Evolutionary conservation across 2,888 invertebrate species (phyloP).

Genomic region (Chrysolina americana): DNA sequence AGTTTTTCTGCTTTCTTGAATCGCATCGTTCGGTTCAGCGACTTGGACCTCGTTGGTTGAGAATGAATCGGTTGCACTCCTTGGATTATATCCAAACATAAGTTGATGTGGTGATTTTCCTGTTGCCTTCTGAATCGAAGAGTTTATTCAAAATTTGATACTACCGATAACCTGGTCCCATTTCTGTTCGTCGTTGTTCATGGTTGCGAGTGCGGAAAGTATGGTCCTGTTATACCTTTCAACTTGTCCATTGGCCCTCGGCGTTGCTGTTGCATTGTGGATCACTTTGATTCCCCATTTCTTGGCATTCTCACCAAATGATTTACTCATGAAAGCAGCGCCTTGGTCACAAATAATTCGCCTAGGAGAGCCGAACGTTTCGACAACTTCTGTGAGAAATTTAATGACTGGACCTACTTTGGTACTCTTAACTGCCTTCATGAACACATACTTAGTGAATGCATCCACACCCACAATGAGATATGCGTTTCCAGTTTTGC

Average conservation of each 20-base stretch:
- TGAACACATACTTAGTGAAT: conserved; percentile 60
- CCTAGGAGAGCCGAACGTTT: conserved; percentile 35
- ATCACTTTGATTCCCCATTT: conserved; percentile 46
- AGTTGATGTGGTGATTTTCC: conserved; percentile 44
- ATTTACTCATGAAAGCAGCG: conserved; percentile 42
- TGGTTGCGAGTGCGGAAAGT: conserved; percentile 48
- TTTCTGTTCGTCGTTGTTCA: conserved; percentile 50
- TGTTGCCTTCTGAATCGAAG: conserved; percentile 27
- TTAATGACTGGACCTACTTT: conserved; percentile 30
- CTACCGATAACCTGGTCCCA: conserved; percentile 56
- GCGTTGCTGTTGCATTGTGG: conserved; percentile 46
- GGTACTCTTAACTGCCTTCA: conserved; percentile 47
- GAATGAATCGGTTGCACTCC: not conserved
- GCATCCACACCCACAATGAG: conserved; percentile 56
- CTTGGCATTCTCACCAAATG: conserved; percentile 35
- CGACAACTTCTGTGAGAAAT: conserved; percentile 33
- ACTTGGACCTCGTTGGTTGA: not conserved
- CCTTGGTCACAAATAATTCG: conserved; percentile 48
- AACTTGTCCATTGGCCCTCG: conserved; percentile 58
- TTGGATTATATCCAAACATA: conserved; percentile 36
- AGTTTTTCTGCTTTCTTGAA: not conserved
- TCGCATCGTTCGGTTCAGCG: not conserved
- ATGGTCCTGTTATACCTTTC: conserved; percentile 13
- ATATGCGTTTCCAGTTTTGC: conserved; percentile 38
- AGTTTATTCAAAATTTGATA: too few species aligned